Evolutionary conservation across 2,113 vertebrate genomes (phyloP), one percentile per base, ranked within the genome.

Genomic region (Amia ocellicauda): DNA sequence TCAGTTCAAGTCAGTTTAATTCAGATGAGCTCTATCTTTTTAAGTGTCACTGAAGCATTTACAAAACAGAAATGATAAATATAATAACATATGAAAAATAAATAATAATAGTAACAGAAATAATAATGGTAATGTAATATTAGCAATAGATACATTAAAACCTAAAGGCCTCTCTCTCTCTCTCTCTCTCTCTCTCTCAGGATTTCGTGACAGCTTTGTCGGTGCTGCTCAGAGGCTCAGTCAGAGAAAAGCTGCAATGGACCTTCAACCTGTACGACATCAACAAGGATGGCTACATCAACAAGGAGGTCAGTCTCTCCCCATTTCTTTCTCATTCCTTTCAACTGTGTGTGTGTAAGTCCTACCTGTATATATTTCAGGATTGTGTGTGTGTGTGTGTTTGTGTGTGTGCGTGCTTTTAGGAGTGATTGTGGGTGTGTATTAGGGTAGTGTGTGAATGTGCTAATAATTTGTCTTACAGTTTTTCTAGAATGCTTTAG

Each of bases 261-360:
- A 98, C 96, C 0, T 99, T 99, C 67, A 98, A 99, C 72, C 88
- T 99, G 17, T 99, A 99, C 0, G 97, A 99, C 77, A 94, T 98
- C 76, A 98, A 99, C 79, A 94, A 91, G 83, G 96, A 99, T 29
- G 97, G 97, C 58, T 94, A 89, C 53, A 97, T 99, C 68, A 98
- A 94, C 81, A 99, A 97, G 80, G 94, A 98, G 91, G 97, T 97
- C 69, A 86, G 79, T n/a, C n/a, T n/a, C n/a, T n/a, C n/a, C n/a
- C n/a, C n/a, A n/a, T n/a, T n/a, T n/a, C n/a, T n/a, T n/a, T n/a
- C n/a, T n/a, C n/a, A n/a, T n/a, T n/a, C n/a, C n/a, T n/a, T n/a
- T n/a, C n/a, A 62, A 63, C 67, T 55, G 51, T 2, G 7, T 49
- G 13, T 41, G 3, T 52, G 23, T 62, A 23, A 8, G 28, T 27